Percentiles rank a stretch among this genome's conserved stretches.
Conservation (phyloP, 2,113 vertebrate species). For the Poeciliopsis prolifica region DNA sequence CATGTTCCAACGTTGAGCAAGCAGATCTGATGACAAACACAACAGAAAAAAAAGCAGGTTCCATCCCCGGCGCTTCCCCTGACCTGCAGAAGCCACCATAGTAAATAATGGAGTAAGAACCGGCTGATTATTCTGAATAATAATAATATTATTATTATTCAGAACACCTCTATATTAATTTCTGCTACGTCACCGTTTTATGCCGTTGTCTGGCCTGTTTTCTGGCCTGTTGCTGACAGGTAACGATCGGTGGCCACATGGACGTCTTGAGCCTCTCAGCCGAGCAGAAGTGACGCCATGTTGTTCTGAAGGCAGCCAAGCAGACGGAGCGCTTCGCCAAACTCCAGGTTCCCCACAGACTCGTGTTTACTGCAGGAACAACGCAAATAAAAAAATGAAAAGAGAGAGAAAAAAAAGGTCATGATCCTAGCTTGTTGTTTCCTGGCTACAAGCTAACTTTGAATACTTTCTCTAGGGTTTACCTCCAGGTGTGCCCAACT, state of each 20-base stretch:
- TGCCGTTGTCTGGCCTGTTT: background rate
- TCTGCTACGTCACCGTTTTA: background rate
- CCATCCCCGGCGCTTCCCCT: too few relatives aligned
- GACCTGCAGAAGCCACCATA: too few relatives aligned
- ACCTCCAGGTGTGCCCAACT: background rate
- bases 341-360: slow-evolving; percentile 14
- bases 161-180: background rate
- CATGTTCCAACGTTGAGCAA: too few relatives aligned
- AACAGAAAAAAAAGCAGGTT: too few relatives aligned
- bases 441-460: slow-evolving; percentile 13
- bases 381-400: too few relatives aligned
- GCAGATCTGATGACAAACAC: too few relatives aligned
- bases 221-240: background rate
- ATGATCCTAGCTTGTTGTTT: background rate
- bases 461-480: slow-evolving; percentile 18
- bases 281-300: slow-evolving; percentile 7
- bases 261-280: background rate
- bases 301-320: slow-evolving; percentile 6
- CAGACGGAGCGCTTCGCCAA: slow-evolving; percentile 3
- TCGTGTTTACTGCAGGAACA: background rate
- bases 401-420: background rate
- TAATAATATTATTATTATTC: too few relatives aligned
- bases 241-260: background rate
- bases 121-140: too few relatives aligned
- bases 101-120: too few relatives aligned